Percentiles rank a stretch among this genome's conserved stretches.
phyloP scores from a whole-genome alignment of 2,113 vertebrate genomes.

The Phylloscopus trochilus region DNA sequence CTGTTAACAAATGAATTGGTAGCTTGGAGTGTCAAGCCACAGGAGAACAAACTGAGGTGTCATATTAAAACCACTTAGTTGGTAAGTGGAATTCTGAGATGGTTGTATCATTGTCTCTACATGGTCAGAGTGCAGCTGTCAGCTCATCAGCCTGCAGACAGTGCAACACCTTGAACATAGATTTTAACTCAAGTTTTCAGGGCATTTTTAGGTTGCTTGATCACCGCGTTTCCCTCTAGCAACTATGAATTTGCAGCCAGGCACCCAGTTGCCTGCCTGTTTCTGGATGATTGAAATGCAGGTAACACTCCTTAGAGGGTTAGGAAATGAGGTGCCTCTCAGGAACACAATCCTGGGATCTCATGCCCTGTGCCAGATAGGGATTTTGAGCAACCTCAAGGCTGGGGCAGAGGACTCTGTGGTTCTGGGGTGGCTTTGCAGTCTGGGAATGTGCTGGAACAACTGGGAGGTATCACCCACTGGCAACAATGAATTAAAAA shows the following conservation, averaged over 20 bases:
- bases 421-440: neutral
- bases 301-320: neutral
- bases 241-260: neutral
- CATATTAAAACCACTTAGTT: neutral
- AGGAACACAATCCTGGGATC: neutral
- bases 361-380: neutral
- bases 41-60: neutral
- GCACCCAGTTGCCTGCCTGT: neutral
- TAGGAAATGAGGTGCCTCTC: neutral
- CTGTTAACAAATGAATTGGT: neutral
- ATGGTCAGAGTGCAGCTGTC: neutral
- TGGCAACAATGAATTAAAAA: neutral
- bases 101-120: fast-evolving
- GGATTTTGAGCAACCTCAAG: neutral
- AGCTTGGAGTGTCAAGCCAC: neutral
- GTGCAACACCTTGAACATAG: neutral
- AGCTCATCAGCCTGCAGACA: neutral
- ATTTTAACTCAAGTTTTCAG: neutral
- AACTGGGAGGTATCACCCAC: neutral
- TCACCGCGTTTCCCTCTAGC: neutral
- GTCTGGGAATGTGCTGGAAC: neutral
- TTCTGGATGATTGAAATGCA: neutral
- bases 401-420: neutral
- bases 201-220: neutral
- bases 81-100: neutral